phyloP scores from a whole-genome alignment of 2,888 invertebrate species.

The Oligia fasciuncula region DNA sequence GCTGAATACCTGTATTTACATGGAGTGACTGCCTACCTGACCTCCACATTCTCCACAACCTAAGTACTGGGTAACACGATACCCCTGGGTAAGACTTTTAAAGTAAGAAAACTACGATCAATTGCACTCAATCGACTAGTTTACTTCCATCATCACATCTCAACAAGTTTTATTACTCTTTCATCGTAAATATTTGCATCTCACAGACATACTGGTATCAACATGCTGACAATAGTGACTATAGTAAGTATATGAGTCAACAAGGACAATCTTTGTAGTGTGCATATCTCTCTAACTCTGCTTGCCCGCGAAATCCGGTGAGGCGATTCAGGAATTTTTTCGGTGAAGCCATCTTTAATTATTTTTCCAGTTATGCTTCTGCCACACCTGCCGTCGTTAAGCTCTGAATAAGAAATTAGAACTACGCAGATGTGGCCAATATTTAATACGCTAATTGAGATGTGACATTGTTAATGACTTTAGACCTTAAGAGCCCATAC shows the following conservation, averaged over 20 bases:
- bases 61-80: not conserved
- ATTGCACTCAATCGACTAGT: constrained; percentile 8
- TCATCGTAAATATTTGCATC: constrained; percentile 48
- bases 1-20: not conserved
- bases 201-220: constrained; percentile 7
- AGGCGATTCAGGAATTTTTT: constrained; percentile 11
- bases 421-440: not conserved
- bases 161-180: constrained; percentile 18
- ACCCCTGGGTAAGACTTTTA: too few species aligned
- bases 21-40: not conserved
- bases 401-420: not conserved
- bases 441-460: not conserved
- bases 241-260: constrained; percentile 33
- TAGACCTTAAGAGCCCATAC: not conserved
- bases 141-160: constrained; percentile 5
- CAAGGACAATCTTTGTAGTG: constrained; percentile 8
- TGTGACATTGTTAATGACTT: not conserved
- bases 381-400: not conserved
- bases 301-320: constrained; percentile 15
- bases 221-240: constrained; percentile 23
- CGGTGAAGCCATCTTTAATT: not conserved
- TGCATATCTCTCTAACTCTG: constrained; percentile 20
- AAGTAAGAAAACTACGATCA: not conserved
- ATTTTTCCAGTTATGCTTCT: not conserved
- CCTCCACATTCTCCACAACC: not conserved